phyloP scores from a whole-genome alignment of 1,140 invertebrate species.

The Anastrepha obliqua region DNA sequence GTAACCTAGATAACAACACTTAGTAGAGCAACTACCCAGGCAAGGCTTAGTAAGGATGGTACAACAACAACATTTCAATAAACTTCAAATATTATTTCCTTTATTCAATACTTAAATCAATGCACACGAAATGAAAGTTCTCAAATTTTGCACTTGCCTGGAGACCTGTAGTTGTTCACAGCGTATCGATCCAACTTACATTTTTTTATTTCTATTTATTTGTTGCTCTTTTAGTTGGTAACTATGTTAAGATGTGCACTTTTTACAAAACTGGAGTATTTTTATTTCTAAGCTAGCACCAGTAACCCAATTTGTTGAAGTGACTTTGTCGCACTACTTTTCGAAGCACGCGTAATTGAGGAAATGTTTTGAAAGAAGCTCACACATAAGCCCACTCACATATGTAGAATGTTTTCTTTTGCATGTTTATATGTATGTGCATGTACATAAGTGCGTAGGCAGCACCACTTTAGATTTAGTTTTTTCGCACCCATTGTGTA shows the following conservation, averaged over 20 bases:
- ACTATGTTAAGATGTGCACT: background rate
- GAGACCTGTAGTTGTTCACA: no score
- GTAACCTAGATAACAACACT: no score
- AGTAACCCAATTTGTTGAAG: conserved; percentile 47
- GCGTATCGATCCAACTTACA: no score
- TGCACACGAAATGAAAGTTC: no score
- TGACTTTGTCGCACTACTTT: background rate
- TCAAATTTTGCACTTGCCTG: no score
- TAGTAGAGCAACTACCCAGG: no score
- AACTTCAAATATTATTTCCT: no score
- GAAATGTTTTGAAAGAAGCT: background rate
- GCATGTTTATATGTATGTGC: no score
- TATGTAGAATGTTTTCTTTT: background rate
- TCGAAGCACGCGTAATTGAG: background rate
- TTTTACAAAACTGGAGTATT: background rate
- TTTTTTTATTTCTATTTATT: no score
- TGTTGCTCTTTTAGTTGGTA: background rate
- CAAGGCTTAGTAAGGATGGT: no score
- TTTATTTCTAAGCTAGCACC: background rate
- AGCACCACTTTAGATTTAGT: background rate
- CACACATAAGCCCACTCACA: background rate
- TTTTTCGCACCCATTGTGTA: background rate
- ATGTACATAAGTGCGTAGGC: background rate
- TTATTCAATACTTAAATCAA: no score
- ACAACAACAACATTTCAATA: no score